Base-by-base conservation (phyloP, 2,113 vertebrate species). In the Ondatra zibethicus region DNA sequence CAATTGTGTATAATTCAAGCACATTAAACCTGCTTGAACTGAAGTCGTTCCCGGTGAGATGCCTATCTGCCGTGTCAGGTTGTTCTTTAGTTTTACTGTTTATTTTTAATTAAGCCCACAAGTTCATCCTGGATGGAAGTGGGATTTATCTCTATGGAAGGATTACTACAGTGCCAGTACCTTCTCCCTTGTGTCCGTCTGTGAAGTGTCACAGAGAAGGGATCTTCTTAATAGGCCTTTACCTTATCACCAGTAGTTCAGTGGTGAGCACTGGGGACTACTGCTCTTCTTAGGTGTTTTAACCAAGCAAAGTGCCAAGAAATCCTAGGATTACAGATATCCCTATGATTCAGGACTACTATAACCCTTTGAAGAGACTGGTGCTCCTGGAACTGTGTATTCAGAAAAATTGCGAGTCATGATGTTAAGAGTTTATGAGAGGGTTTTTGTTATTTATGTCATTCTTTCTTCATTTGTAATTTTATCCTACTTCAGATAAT, bases 91-190 rank as follows among this genome's bases (percentile, higher is more conserved):
- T 97, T 97, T 97, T 93, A 95, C 93, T 96, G 73, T 97, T 97
- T 97, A 93, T 90, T 97, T 96, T 98, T 97, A 96, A 97, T 96
- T 98, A 97, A 98, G 92, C 89, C 73, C 80, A 94, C 89, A 94
- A 84, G 92, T 96, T 95, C 92, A 91, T 96, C 68, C 91, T 97
- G 65, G 63, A 75, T 92, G 68, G 86, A 72, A 94, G 77, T 82
- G 50, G 76, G 36, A 85, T 94, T 94, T 97, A 95, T 93, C 85
- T 97, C 73, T 82, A 85, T 92, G 95, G 70, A 89, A 96, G 93
- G 94, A 96, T 96, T 77, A 92, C 66, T 84, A 77, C 61, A 65
- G 10, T 88, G 91, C 82, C 76, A 84, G 3, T 91, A 95, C 77
- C 45, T 47, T 68, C 68, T 89, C 94, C 61, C 78, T 80, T 65